These are phyloP conservation scores for Ligdia adustata DNA, from an alignment of 2,888 invertebrate genomes.

Conservation along the genomic window DNA sequence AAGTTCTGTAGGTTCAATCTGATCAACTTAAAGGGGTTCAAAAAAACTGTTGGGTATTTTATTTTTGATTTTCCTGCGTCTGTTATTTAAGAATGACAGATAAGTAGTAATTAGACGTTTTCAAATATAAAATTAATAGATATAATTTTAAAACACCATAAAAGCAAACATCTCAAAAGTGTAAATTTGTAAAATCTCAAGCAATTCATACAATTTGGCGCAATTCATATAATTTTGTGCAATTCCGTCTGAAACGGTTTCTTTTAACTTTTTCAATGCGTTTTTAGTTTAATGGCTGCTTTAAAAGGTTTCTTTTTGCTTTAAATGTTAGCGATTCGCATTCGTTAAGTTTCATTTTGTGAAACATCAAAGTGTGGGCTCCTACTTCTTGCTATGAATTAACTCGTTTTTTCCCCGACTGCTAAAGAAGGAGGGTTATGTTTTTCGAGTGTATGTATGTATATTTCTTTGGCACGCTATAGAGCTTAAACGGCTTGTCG, in stretches of 20 bases:
- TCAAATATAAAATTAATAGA: too few relatives aligned
- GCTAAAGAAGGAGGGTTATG: too few relatives aligned
- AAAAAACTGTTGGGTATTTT: too few relatives aligned
- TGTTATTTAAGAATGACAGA: too few relatives aligned
- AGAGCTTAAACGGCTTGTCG: too few relatives aligned
- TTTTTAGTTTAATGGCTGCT: slow-evolving; percentile 48
- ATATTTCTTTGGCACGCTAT: too few relatives aligned
- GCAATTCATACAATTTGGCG: not conserved
- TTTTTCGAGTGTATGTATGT: too few relatives aligned
- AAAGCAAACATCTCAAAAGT: not conserved
- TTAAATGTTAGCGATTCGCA: slow-evolving; percentile 65
- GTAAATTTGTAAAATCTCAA: not conserved
- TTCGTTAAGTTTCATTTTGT: slow-evolving; percentile 50
- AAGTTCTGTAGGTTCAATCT: too few relatives aligned
- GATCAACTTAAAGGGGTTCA: too few relatives aligned
- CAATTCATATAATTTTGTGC: slow-evolving; percentile 10
- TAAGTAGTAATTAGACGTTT: too few relatives aligned
- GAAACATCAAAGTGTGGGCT: slow-evolving; percentile 59
- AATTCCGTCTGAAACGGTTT: slow-evolving; percentile 1
- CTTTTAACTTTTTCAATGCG: slow-evolving; percentile 25
- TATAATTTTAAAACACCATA: too few relatives aligned
- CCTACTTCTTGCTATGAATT: slow-evolving; percentile 29
- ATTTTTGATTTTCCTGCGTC: too few relatives aligned
- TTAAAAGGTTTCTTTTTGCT: slow-evolving; percentile 49
- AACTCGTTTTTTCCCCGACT: slow-evolving; percentile 14